Base-by-base conservation (phyloP, 1,140 invertebrate genomes). In the Drosophila yakuba region DNA sequence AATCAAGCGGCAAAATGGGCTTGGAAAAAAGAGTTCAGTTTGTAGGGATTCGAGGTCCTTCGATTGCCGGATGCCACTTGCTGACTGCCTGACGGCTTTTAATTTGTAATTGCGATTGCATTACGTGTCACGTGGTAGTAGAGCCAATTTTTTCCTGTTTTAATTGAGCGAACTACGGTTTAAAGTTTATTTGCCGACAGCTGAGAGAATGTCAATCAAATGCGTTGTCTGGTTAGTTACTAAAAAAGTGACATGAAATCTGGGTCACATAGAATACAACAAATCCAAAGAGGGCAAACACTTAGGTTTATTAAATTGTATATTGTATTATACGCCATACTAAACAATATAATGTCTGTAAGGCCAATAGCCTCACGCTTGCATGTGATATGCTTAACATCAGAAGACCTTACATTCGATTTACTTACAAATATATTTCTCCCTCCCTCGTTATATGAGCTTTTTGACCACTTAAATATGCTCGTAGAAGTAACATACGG, bases 81-180 rank as follows among this genome's bases (percentile, higher is more conserved):
- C 69, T 64, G 78, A 75, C 56, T 55, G 54, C 56, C 68, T 44
- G 67, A 47, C 68, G 76, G 69, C 76, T 74, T 89, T 89, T 89
- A 84, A 90, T 80, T 80, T 90, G 85, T 85, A 89, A 89, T 90
- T 88, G 84, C 77, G 77, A 71, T 89, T 74, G 77, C 72, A 52
- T 63, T 69, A 74, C 68, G 67, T 74, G 71, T 77, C 83, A 83
- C 66, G 69, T 79, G 83, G 61, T 62, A 58, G 51, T 56, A 12
- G 66, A 64, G 72, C 45, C 43, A 58, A 38, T 61, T 62, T 71
- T 51, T 66, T n/a, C 6, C 39, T 3, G 44, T 62, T 66, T 85
- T 69, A 84, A 84, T 86, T 78, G 81, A 78, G 73, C 78, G 73
- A 64, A 69, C 69, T 6, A 56, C 58, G 48, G 47, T 74, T 52